A percentile compares a stretch with the other conserved stretches of the same genome.
Conservation (phyloP, 2,888 invertebrate species). For the Catotricha subobsoleta region DNA sequence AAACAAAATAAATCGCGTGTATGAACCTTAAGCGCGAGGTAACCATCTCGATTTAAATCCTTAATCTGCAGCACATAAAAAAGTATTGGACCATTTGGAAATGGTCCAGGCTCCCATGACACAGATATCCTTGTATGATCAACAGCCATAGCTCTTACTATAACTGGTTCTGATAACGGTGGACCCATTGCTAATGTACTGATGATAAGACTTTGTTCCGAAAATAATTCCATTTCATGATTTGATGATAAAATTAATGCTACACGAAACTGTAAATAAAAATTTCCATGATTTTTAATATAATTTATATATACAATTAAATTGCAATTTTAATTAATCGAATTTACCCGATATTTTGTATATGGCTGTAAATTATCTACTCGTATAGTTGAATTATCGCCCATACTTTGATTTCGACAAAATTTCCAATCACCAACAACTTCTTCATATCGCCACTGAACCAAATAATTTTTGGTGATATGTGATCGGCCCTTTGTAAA, state of each 20-base stretch:
- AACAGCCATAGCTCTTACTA: conserved; percentile 57
- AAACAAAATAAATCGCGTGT: neutral
- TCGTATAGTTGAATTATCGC: conserved; percentile 42
- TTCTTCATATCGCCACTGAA: conserved; percentile 61
- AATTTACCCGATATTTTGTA: conserved; percentile 74
- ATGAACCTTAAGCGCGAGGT: conserved; percentile 44
- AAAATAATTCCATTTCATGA: conserved; percentile 48
- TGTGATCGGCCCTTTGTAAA: conserved; percentile 35
- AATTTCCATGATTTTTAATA: conserved; percentile 9
- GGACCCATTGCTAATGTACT: conserved; percentile 53
- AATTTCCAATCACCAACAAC: conserved; percentile 63
- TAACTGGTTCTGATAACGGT: conserved; percentile 57
- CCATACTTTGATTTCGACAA: conserved; percentile 54
- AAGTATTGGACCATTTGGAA: conserved; percentile 72
- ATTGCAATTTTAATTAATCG: conserved; percentile 9
- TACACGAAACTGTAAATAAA: conserved; percentile 59
- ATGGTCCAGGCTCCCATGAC: conserved; percentile 74
- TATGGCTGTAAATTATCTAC: conserved; percentile 70
- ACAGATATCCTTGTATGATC: conserved; percentile 70
- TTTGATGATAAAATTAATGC: conserved; percentile 57
- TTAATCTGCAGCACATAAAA: conserved; percentile 64
- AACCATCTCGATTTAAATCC: conserved; percentile 36
- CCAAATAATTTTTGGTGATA: conserved; percentile 36
- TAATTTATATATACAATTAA: neutral
- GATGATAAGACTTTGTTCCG: conserved; percentile 57